phyloP scores from a whole-genome alignment of 2,888 invertebrate species.

The Sarcophaga variegata region DNA sequence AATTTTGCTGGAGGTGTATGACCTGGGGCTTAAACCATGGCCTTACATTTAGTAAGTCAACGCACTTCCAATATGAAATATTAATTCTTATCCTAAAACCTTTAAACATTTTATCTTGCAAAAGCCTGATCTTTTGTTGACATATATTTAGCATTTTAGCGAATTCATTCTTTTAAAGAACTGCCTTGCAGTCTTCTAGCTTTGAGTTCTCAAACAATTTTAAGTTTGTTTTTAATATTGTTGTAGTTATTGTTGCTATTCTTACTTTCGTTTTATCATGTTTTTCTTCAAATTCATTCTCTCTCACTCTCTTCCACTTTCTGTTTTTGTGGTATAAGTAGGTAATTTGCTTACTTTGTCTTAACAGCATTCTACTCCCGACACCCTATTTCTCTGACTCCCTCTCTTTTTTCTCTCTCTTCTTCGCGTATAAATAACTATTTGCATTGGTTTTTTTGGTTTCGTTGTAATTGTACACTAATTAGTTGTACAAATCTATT shows the following conservation, averaged over 20 bases:
- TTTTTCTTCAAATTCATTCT: neutral
- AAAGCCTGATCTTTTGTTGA: too few species aligned
- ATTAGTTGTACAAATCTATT: slow-evolving; percentile 61
- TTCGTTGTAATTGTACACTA: slow-evolving; percentile 57
- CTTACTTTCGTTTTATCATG: neutral
- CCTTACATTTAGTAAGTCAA: too few species aligned
- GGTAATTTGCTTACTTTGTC: neutral
- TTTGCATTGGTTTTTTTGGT: slow-evolving; percentile 31
- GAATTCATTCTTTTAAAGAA: neutral
- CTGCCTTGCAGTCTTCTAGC: neutral
- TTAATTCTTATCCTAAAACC: too few species aligned
- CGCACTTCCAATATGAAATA: too few species aligned
- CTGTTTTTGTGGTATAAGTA: neutral
- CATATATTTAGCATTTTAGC: neutral
- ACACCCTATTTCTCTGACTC: neutral
- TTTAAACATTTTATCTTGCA: too few species aligned
- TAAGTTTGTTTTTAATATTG: neutral
- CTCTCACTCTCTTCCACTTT: neutral
- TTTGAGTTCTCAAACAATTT: neutral
- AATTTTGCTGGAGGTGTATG: too few species aligned
- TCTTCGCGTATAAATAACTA: neutral
- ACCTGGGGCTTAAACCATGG: too few species aligned
- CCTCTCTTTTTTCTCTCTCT: neutral
- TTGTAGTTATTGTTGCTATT: neutral
- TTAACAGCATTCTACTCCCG: too few species aligned